Base-by-base conservation (phyloP, 2,797 vertebrate species). In the Micromesistius poutassou region DNA sequence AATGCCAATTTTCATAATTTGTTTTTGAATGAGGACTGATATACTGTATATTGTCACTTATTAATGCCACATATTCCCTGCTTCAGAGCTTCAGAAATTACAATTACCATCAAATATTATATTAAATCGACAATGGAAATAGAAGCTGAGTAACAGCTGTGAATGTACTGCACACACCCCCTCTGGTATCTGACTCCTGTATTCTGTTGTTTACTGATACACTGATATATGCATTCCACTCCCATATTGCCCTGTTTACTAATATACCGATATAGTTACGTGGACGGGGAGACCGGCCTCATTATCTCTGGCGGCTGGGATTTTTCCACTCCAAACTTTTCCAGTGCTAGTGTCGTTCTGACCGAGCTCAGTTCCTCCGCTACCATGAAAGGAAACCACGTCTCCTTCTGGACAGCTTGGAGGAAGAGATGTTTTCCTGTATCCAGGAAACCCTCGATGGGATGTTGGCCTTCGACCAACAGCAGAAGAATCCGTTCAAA, bases 381-480 rank as follows among this genome's bases (percentile, higher is more conserved):
- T 79, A 78, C 90, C 88, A 84, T 91, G 90, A 90, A 91, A 91
- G 91, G 91, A 82, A 87, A 85, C 35, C 38, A 72, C 66, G 42
- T 55, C 80, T 80, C 81, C 76, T 25, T 84, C n/a, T 30, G 30
- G 28, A 71, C 68, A 30, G 30, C 30, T 31, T 16, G 10, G 66
- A 86, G 76, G 5, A 72, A 74, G 76, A 82, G 40, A 10, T 33
- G 62, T 84, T 83, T 86, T 88, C 86, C 86, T 82, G 84, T 87
- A 79, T 85, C 78, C 83, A 82, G 78, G 79, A 89, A 88, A 79
- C 81, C 78, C 80, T 79, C 79, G 38, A 74, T 73, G 77, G 80
- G 85, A 80, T 50, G 77, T 55, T 62, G 42, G 42, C 74, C 86
- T 84, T 80, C 79, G 77, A 84, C 82, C 76, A 77, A 33, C 74